Evolutionary conservation across 2,888 invertebrate genomes (phyloP), one percentile per base, ranked within the genome.

Genomic region (Ditula angustiorana): DNA sequence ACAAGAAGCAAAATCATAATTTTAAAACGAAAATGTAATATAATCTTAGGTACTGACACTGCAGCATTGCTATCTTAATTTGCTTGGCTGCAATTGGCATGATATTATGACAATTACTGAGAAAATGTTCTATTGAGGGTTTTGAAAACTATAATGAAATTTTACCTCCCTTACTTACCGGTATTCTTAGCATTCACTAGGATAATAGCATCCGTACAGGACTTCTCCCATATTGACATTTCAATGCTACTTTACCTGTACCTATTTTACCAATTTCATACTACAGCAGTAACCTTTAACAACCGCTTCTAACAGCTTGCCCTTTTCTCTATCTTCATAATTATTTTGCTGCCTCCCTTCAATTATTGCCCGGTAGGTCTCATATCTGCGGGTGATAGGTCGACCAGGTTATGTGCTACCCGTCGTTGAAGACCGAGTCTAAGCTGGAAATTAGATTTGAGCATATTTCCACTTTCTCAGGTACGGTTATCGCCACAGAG

Each of bases 391-490:
- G 55, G 55, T 41, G 55, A 56, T 24, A 41, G 55, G 55, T 56
- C 55, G 35, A 21, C 53, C 28, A 28, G 30, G 16, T 13, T 19
- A n/a, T 41, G 21, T n/a, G 55, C 41, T 56, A 19, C 55, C 19
- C 26, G 53, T 37, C 53, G 41, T 24, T 52, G 23, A 23, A 24
- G 11, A 49, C 21, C 13, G n/a, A 24, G 16, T 30, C 8, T 21
- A 21, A 30, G 52, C n/a, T 52, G 10, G 11, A 10, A 21, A 53
- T 21, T 21, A 33, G n/a, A 11, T 33, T 52, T 13, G 70, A 73
- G 81, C 79, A 81, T 37, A 37, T 37, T 37, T 37, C 7, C 82
- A 83, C 74, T 73, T 73, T 74, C 66, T 76, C 75, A 76, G 80
- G 84, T 86, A 87, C 16, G 50, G 19, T 50, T 30, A n/a, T 33